Conservation (phyloP, 1,140 invertebrate species). For the Brachionus asplanchnoidis region DNA sequence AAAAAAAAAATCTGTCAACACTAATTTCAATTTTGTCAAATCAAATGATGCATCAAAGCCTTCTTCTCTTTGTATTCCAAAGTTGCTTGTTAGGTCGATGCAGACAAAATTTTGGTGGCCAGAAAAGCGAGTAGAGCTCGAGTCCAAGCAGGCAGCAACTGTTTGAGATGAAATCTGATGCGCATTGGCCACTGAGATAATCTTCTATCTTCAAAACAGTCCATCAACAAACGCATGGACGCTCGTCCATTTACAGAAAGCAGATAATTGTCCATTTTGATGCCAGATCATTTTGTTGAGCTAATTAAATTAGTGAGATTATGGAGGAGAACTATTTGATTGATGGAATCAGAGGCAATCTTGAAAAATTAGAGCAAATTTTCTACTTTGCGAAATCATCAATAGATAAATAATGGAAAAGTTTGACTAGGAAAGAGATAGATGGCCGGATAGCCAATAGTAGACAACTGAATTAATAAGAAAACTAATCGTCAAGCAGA, state of each 20-base stretch:
- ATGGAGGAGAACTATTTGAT: not conserved
- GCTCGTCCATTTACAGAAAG: not conserved
- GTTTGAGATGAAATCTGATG: not conserved
- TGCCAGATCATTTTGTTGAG: not conserved
- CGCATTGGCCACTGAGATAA: not conserved
- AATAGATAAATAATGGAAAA: not conserved
- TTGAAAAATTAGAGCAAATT: not conserved
- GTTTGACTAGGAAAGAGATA: not conserved
- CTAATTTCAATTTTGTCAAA: too few relatives aligned
- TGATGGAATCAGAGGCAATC: not conserved
- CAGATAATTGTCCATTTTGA: slow-evolving; percentile 36
- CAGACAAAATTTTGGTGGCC: too few relatives aligned
- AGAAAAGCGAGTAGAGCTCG: not conserved
- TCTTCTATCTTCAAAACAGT: slow-evolving; percentile 20
- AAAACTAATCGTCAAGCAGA: slow-evolving; percentile 35
- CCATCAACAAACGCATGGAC: not conserved
- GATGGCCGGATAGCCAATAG: not conserved
- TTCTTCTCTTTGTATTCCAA: too few relatives aligned
- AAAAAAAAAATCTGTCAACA: too few relatives aligned
- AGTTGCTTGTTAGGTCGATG: not conserved
- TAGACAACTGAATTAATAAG: slow-evolving; percentile 38
- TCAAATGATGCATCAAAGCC: too few relatives aligned
- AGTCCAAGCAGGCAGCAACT: not conserved
- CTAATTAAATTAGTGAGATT: slow-evolving; percentile 14
- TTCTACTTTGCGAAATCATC: not conserved